phyloP scores from a whole-genome alignment of 2,797 vertebrate genomes.

The Periophthalmus magnuspinnatus region DNA sequence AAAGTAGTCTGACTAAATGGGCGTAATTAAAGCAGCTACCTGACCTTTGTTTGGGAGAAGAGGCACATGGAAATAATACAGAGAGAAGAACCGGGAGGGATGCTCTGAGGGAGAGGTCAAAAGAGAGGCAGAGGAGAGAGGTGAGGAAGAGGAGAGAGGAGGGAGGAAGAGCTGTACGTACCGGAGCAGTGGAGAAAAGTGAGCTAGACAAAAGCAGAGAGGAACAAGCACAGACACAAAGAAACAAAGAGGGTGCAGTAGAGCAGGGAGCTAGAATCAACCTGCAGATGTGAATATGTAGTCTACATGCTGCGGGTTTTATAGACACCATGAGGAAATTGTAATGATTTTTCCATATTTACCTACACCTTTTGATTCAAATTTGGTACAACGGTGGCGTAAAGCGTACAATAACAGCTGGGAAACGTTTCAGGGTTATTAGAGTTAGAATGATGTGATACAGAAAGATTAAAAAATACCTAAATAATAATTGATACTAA shows the following conservation, averaged over 20 bases:
- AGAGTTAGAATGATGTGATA: background rate
- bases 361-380: background rate
- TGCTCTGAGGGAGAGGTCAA: constrained; percentile 57
- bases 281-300: background rate
- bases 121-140: constrained; percentile 41
- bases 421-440: background rate
- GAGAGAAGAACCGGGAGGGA: constrained; percentile 60
- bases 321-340: background rate
- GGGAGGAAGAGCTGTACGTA: constrained; percentile 29
- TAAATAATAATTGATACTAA: no score
- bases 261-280: constrained; percentile 25
- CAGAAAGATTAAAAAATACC: no score
- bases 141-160: constrained; percentile 32
- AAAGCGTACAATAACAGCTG: background rate
- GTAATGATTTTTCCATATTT: background rate
- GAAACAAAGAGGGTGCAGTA: constrained; percentile 61
- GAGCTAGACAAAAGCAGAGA: constrained; percentile 59
- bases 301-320: background rate
- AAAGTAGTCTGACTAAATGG: constrained; percentile 22
- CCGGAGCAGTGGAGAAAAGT: constrained; percentile 48
- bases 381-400: background rate
- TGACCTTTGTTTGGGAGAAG: constrained; percentile 57
- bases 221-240: constrained; percentile 65
- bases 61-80: constrained; percentile 61
- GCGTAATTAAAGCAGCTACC: constrained; percentile 48